phyloP scores from a whole-genome alignment of 2,888 invertebrate genomes.

The Sinotaia quadrata region DNA sequence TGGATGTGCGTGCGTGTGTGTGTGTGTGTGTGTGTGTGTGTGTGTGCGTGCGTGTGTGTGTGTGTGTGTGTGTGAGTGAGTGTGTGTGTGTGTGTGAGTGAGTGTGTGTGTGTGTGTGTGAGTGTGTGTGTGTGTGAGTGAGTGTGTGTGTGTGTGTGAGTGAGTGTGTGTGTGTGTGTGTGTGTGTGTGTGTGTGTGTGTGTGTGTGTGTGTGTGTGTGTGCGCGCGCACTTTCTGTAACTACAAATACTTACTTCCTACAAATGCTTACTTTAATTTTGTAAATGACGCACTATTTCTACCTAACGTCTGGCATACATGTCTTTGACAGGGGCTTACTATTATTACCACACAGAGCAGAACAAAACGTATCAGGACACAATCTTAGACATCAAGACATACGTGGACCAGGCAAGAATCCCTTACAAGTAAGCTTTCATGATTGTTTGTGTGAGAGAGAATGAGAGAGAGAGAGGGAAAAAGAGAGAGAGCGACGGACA shows the following conservation, averaged over 20 bases:
- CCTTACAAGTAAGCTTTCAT: conserved; percentile 53
- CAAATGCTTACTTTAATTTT: no score
- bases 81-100: background rate
- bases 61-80: background rate
- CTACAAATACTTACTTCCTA: conserved; percentile 15
- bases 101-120: no score
- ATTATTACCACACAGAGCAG: conserved; percentile 61
- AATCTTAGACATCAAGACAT: conserved; percentile 49
- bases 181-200: background rate
- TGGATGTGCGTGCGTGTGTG: conserved; percentile 13
- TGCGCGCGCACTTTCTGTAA: background rate
- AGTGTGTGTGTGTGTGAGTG: no score
- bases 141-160: no score
- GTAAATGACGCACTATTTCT: no score
- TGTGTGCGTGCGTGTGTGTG: background rate
- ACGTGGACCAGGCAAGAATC: conserved; percentile 43
- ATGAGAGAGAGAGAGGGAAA: no score
- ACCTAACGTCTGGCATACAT: no score
- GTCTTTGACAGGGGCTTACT: conserved; percentile 64
- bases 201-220: background rate
- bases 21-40: conserved; percentile 14
- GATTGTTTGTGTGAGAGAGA: no score
- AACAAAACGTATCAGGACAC: conserved; percentile 59
- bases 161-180: no score
- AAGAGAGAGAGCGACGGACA: no score